Evolutionary conservation across 2,888 invertebrate species (phyloP), one percentile per base, ranked within the genome.

Genomic region (Drosophila neoperkinsi): DNA sequence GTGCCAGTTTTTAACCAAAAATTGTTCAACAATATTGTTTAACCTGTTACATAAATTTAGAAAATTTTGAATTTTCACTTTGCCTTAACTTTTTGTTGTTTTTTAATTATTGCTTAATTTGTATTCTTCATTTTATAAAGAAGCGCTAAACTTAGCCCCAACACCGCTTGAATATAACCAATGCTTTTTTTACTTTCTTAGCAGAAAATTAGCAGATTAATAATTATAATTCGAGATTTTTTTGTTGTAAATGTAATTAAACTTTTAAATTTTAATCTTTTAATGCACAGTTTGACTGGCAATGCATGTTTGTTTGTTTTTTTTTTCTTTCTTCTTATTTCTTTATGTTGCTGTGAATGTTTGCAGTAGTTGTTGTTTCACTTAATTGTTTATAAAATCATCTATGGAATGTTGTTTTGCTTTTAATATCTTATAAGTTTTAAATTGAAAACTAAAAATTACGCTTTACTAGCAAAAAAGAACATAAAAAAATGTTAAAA

Each of bases 41-140:
- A 62, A 49, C 16, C 53, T 72, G 21, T 46, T 66, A 16, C 43
- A 25, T 55, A 49, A 0, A 50, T 58, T 59, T 61, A 30, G 82
- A 86, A 90, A 88, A 88, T 87, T 88, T 87, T 21, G 77, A 86
- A 88, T 79, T 88, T 82, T 82, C 82, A 38, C 43, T 67, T 60
- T 70, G 51, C 52, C 59, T 46, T 53, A 66, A 67, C 36, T 60
- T 59, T 68, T 34, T 34, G 34, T 4, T 79, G 67, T 73, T 41
- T 65, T 41, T 43, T 13, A 61, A 71, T 74, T 64, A 56, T 74
- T 65, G 34, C 65, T 64, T 66, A 70, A 57, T 52, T 63, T 76
- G 74, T 66, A 81, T 90, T 88, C 88, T 88, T 88, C 83, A 81
- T 90, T 90, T 58, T 52, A 86, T 81, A 87, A 88, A 85, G 88